Percentiles rank a stretch among this genome's conserved stretches.
Evolutionary conservation across 2,797 vertebrate genomes (phyloP).

Genomic region (Melopsittacus undulatus): DNA sequence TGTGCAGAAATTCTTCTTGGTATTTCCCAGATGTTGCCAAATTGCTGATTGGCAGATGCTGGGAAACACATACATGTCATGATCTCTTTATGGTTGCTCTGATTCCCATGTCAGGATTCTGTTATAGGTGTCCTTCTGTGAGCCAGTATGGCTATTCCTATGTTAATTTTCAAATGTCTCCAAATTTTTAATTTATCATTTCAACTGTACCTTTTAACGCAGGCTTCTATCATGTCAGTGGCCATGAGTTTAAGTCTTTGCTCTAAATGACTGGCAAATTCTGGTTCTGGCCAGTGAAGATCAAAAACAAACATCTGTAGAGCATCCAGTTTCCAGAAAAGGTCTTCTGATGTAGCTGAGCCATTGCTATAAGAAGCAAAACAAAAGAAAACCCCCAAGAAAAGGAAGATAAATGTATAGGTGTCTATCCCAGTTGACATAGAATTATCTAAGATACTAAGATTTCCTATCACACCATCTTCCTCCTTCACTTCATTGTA

Average conservation of each 20-base stretch:
- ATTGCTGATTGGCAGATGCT: neutral
- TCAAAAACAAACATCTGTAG: slow-evolving; percentile 95
- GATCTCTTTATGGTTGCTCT: neutral
- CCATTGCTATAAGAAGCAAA: slow-evolving; percentile 84
- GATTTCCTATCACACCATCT: neutral
- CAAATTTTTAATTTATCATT: neutral
- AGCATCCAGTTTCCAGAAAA: slow-evolving; percentile 98
- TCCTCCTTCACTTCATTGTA: neutral
- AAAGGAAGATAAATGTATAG: slow-evolving; percentile 82
- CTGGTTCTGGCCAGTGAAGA: slow-evolving; percentile 95
- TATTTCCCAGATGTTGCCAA: neutral
- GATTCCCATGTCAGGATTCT: neutral
- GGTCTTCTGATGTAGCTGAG: slow-evolving; percentile 92
- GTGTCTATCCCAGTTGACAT: slow-evolving; percentile 66
- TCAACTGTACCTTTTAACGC: slow-evolving; percentile 88
- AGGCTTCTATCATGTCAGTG: slow-evolving; percentile 99
- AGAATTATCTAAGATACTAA: neutral
- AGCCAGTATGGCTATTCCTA: neutral
- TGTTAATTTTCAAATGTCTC: neutral
- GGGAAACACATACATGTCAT: neutral
- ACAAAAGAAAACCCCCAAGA: slow-evolving; percentile 71
- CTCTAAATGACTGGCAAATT: slow-evolving; percentile 96
- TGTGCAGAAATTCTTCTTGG: neutral
- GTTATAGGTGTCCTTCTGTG: neutral
- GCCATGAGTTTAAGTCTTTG: slow-evolving; percentile 98